Percentiles rank a stretch among this genome's conserved stretches.
phyloP scores from a whole-genome alignment of 2,797 vertebrate genomes.

The Pseudomugil tenellus region DNA sequence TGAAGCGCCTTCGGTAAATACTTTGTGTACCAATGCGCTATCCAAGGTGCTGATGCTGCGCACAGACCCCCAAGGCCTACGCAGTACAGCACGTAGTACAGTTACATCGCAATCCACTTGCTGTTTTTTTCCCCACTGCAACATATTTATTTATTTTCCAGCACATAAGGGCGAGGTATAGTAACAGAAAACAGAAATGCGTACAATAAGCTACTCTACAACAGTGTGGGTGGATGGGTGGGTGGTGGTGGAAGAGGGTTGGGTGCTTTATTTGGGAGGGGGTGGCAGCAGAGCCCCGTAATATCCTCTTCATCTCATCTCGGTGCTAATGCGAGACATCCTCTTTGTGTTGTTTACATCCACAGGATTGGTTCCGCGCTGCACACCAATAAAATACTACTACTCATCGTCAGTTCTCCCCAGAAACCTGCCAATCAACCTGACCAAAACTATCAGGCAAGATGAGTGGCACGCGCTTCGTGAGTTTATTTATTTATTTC shows the following conservation, averaged over 20 bases:
- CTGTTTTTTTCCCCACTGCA: not conserved
- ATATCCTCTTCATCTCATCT: constrained; percentile 56
- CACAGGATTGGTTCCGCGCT: constrained; percentile 90
- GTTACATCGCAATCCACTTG: constrained; percentile 47
- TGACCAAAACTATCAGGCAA: constrained; percentile 92
- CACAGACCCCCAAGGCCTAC: constrained; percentile 65
- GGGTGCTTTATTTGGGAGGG: constrained; percentile 37
- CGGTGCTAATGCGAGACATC: constrained; percentile 53
- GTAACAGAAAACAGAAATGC: constrained; percentile 59
- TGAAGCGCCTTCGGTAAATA: constrained; percentile 20
- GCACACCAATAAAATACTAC: constrained; percentile 92
- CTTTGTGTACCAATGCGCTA: constrained; percentile 70
- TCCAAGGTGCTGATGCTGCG: constrained; percentile 83
- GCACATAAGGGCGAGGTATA: constrained; percentile 56
- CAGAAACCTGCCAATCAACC: constrained; percentile 88
- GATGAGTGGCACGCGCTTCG: constrained; percentile 94
- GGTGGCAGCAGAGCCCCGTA: constrained; percentile 55
- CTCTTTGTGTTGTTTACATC: constrained; percentile 71
- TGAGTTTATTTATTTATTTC: constrained; percentile 78
- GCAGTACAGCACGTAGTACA: constrained; percentile 57
- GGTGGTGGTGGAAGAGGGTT: constrained; percentile 31
- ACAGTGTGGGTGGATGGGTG: constrained; percentile 65
- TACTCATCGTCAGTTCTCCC: constrained; percentile 91
- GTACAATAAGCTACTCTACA: constrained; percentile 61
- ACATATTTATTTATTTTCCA: constrained; percentile 30